Evolutionary conservation across 2,888 invertebrate genomes (phyloP).

Genomic region (Cataglyphis albicans): DNA sequence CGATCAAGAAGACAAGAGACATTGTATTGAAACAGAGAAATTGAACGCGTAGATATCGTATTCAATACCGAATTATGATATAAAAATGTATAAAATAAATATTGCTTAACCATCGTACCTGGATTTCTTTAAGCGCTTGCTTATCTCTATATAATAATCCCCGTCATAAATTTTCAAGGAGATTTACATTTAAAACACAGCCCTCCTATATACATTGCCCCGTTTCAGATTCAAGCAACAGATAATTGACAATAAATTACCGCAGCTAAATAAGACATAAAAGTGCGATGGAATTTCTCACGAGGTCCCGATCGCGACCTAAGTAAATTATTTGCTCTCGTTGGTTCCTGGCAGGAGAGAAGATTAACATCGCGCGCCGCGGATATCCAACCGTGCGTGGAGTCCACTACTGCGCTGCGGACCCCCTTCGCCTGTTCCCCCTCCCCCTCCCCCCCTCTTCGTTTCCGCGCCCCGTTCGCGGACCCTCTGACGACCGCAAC

Average conservation of each 20-base stretch:
- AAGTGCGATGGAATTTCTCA: neutral
- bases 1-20: neutral
- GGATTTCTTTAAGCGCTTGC: neutral
- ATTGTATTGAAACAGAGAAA: too few relatives aligned
- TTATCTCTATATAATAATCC: neutral
- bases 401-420: conserved; percentile 54
- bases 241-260: neutral
- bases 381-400: conserved; percentile 65
- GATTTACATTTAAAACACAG: neutral
- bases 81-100: neutral
- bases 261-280: neutral
- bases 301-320: conserved; percentile 61
- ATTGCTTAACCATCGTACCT: neutral
- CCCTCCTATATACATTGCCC: neutral
- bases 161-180: neutral
- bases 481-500: conserved; percentile 65
- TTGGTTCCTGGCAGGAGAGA: conserved; percentile 51
- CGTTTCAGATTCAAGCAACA: neutral
- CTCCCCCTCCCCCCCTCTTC: neutral
- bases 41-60: neutral
- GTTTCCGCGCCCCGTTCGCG: conserved; percentile 42
- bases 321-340: conserved; percentile 50
- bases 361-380: conserved; percentile 76
- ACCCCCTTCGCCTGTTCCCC: conserved; percentile 25
- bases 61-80: neutral